Conservation (phyloP, 2,888 invertebrate genomes). For the Ophion ventricosus region DNA sequence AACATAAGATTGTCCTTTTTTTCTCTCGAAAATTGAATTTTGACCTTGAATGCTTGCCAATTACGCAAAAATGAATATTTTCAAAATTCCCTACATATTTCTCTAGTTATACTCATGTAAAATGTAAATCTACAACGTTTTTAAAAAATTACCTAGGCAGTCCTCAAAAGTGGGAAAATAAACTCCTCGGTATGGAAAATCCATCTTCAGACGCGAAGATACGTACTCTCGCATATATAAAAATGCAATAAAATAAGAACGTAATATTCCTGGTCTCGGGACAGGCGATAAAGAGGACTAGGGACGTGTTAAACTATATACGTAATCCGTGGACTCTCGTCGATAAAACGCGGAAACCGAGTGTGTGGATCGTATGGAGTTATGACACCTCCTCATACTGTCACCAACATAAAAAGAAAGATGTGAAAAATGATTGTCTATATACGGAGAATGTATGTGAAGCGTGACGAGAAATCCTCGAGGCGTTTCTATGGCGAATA, state of each 20-base stretch:
- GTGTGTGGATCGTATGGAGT: not conserved
- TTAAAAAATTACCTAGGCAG: not conserved
- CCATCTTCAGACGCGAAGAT: not conserved
- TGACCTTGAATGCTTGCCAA: too few species aligned
- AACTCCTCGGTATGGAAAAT: not conserved
- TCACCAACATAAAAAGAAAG: not conserved
- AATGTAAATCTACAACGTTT: too few species aligned
- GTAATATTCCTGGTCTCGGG: not conserved
- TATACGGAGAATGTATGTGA: not conserved
- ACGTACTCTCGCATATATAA: not conserved
- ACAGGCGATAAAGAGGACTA: not conserved
- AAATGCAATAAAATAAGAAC: conserved; percentile 9
- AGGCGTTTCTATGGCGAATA: conserved; percentile 21
- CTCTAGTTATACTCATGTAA: too few species aligned
- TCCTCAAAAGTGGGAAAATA: not conserved
- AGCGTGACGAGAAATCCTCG: not conserved
- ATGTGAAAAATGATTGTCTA: too few species aligned
- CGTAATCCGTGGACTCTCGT: not conserved
- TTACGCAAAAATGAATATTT: too few species aligned
- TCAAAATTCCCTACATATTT: too few species aligned
- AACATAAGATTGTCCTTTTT: too few species aligned
- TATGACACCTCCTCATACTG: not conserved
- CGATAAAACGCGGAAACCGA: not conserved
- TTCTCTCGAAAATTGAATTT: too few species aligned
- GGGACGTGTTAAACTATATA: not conserved